These are phyloP conservation scores for Tachysurus vachellii DNA, from an alignment of 2,113 vertebrate genomes.

Conservation along the genomic window DNA sequence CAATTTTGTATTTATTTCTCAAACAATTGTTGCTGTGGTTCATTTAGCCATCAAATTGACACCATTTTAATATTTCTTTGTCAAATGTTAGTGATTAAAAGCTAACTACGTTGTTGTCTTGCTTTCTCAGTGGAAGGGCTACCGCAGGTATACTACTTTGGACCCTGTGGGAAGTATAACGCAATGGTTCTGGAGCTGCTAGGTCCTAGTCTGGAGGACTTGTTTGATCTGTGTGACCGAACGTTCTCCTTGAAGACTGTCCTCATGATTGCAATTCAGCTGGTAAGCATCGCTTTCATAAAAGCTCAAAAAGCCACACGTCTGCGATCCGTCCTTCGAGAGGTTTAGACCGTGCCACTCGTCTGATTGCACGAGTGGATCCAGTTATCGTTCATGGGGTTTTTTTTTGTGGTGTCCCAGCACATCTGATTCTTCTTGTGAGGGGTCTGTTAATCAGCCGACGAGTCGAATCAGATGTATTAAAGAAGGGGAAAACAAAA, in stretches of 20 bases:
- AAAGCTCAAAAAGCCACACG: background rate
- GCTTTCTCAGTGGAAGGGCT: constrained; percentile 86
- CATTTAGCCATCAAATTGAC: background rate
- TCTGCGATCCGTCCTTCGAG: background rate
- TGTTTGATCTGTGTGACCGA: constrained; percentile 97
- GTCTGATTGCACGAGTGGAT: constrained; percentile 7
- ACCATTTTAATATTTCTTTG: background rate
- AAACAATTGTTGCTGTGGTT: background rate
- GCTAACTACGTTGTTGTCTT: background rate
- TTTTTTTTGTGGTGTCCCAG: background rate
- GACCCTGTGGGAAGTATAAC: constrained; percentile 97
- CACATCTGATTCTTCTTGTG: constrained; percentile 2
- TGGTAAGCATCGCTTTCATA: constrained; percentile 70
- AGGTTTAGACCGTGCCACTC: background rate
- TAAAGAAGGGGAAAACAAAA: background rate
- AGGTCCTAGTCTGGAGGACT: constrained; percentile 94
- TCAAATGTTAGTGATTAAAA: constrained; percentile 15
- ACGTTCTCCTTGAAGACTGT: constrained; percentile 98
- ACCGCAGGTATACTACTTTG: constrained; percentile 97
- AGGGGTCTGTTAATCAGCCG: constrained; percentile 5
- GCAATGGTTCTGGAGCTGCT: constrained; percentile 99
- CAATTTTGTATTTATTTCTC: background rate
- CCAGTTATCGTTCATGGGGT: background rate
- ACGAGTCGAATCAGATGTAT: constrained; percentile 9
- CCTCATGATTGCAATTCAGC: constrained; percentile 97